Evolutionary conservation across 2,113 vertebrate genomes (phyloP), one percentile per base, ranked within the genome.

Genomic region (Eidolon helvum): DNA sequence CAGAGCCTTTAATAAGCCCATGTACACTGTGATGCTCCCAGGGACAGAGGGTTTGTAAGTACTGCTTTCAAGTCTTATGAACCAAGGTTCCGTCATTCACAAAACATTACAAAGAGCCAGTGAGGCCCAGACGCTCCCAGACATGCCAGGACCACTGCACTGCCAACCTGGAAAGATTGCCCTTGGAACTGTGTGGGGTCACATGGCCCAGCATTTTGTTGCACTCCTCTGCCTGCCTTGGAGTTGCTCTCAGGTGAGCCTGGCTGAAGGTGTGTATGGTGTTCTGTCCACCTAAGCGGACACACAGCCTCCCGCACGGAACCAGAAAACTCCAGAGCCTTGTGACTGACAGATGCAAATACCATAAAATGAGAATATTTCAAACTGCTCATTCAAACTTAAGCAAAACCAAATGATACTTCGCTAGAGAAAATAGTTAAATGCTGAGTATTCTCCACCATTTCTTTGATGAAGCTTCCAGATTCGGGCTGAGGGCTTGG

Each of bases 181-280:
- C 40, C 26, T 16, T 4, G n/a, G n/a, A 38, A 12, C 61, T 7
- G 5, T 8, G 18, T 21, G 21, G 38, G 71, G 65, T 24, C 38
- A n/a, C 0, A 0, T 10, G 2, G 22, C 2, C 63, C 50, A 2
- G 69, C 55, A 24, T 11, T 33, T 11, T 26, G 30, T 0, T 3
- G 35, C 11, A 9, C 35, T 26, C 53, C 50, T 28, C 68, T 61
- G 43, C 63, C 86, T 33, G 40, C 65, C 71, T 43, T 69, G 50
- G 48, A 71, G 45, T 14, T 28, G 22, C 10, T 77, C 40, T 59
- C 82, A 33, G 92, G 38, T 1, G 28, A 80, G 50, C 50, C 57
- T 61, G n/a, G 61, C 33, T 10, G 10, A 48, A 7, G 55, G 18
- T 21, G 0, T 7, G 7, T 7, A 1, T 4, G 59, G 57, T 35